These are phyloP conservation scores for Lysiphlebus fabarum DNA, from an alignment of 1,140 invertebrate genomes.

Conservation along the genomic window DNA sequence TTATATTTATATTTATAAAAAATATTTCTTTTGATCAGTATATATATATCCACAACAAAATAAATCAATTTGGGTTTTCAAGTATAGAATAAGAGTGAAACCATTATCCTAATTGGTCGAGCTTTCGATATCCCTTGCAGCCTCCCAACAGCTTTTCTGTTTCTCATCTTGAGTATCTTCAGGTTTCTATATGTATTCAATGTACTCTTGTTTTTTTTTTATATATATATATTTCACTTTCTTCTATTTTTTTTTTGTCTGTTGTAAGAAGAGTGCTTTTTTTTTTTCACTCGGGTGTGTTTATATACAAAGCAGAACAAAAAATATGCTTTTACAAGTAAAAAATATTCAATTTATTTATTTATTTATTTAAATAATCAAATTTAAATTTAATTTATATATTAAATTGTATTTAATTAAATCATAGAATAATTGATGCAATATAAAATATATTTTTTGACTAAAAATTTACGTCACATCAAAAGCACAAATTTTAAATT, in stretches of 20 bases:
- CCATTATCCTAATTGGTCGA: constrained; percentile 30
- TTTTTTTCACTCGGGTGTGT: not conserved
- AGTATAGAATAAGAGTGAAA: constrained; percentile 19
- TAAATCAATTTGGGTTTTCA: constrained; percentile 5
- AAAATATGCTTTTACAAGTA: no score
- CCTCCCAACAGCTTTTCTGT: not conserved
- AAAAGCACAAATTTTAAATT: no score
- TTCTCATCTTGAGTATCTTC: constrained; percentile 3
- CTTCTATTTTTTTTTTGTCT: not conserved
- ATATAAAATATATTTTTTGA: no score
- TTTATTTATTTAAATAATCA: no score
- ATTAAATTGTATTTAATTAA: no score
- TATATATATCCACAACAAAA: not conserved
- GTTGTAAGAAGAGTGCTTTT: constrained; percentile 4
- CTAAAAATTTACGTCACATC: no score
- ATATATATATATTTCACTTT: not conserved
- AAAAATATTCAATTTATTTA: no score
- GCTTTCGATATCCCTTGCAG: constrained; percentile 7
- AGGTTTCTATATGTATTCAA: not conserved
- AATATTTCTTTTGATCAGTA: constrained; percentile 10
- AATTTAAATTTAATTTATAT: no score
- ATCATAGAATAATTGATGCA: no score
- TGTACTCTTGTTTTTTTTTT: not conserved
- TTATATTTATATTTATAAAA: not conserved
- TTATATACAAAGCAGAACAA: no score